These are phyloP conservation scores for Drosophila gunungcola DNA, from an alignment of 1,140 invertebrate genomes.

Conservation along the genomic window DNA sequence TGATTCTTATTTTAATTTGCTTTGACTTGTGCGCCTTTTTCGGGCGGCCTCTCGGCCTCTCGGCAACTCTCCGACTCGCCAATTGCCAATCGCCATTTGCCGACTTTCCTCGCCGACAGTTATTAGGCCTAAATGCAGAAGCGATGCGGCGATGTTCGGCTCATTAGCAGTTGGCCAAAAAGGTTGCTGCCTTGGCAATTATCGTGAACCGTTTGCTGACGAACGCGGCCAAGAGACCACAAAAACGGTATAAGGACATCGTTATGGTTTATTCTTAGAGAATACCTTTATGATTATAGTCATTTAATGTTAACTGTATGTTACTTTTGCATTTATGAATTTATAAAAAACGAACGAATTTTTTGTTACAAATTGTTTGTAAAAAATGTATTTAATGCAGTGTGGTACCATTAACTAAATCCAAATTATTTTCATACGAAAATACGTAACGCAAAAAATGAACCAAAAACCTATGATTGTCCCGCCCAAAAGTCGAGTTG, in stretches of 20 bases:
- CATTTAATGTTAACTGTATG: too few relatives aligned
- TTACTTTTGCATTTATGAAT: too few relatives aligned
- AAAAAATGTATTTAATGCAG: too few relatives aligned
- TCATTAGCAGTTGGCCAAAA: conserved; percentile 67
- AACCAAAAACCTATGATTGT: background rate
- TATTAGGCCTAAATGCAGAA: conserved; percentile 79
- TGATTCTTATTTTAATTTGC: conserved; percentile 84
- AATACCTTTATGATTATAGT: too few relatives aligned
- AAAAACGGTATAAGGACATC: background rate
- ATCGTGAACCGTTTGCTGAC: conserved; percentile 25
- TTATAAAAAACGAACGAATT: too few relatives aligned
- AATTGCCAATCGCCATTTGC: conserved; percentile 21
- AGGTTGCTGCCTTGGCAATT: conserved; percentile 32
- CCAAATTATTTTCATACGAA: too few relatives aligned
- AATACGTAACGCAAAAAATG: background rate
- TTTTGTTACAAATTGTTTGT: too few relatives aligned
- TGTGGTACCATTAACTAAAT: too few relatives aligned
- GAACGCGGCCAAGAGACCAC: conserved; percentile 1
- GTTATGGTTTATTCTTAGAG: background rate
- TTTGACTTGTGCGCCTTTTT: conserved; percentile 80
- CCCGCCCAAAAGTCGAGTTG: conserved; percentile 2
- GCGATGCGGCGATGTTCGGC: conserved; percentile 69
- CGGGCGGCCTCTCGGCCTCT: conserved; percentile 49
- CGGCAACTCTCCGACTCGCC: conserved; percentile 22
- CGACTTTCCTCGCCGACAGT: conserved; percentile 57